These are phyloP conservation scores for Paedocypris sp. DNA, from an alignment of 2,113 vertebrate genomes.

Conservation along the genomic window DNA sequence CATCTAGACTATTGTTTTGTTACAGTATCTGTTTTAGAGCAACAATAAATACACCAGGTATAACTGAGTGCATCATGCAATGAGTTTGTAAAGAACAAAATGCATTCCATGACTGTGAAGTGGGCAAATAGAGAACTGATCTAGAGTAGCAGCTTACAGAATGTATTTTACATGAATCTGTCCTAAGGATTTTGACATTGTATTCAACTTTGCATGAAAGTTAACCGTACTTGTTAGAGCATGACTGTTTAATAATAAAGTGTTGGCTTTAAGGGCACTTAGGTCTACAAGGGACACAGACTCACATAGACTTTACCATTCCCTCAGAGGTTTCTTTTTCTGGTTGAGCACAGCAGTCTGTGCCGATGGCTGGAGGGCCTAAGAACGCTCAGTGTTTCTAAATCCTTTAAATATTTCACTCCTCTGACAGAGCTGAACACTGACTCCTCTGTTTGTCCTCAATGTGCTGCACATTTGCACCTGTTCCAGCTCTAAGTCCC, in stretches of 20 bases:
- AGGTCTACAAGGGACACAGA: conserved; percentile 1
- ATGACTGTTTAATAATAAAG: background rate
- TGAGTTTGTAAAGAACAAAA: too few species aligned
- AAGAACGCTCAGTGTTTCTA: conserved; percentile 59
- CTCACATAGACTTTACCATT: conserved; percentile 1
- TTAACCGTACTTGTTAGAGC: background rate
- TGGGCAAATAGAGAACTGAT: background rate
- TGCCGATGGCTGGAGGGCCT: conserved; percentile 54
- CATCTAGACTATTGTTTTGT: too few species aligned
- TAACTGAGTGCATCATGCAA: too few species aligned
- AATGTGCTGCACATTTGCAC: conserved; percentile 58
- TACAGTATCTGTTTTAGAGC: too few species aligned
- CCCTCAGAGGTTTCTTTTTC: conserved; percentile 17
- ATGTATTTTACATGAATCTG: conserved; percentile 3
- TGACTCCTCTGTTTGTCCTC: conserved; percentile 57
- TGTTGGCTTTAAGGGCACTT: background rate
- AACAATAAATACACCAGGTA: too few species aligned
- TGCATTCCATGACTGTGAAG: background rate
- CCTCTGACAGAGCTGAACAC: conserved; percentile 50
- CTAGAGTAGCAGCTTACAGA: background rate
- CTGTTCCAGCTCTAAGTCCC: conserved; percentile 50
- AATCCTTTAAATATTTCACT: conserved; percentile 60
- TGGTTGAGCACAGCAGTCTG: conserved; percentile 60
- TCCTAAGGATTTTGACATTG: conserved; percentile 6
- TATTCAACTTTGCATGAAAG: background rate